A percentile compares a stretch with the other conserved stretches of the same genome.
These are phyloP conservation scores for Tipula vernalis DNA, from an alignment of 2,888 invertebrate genomes.

Conservation along the genomic window DNA sequence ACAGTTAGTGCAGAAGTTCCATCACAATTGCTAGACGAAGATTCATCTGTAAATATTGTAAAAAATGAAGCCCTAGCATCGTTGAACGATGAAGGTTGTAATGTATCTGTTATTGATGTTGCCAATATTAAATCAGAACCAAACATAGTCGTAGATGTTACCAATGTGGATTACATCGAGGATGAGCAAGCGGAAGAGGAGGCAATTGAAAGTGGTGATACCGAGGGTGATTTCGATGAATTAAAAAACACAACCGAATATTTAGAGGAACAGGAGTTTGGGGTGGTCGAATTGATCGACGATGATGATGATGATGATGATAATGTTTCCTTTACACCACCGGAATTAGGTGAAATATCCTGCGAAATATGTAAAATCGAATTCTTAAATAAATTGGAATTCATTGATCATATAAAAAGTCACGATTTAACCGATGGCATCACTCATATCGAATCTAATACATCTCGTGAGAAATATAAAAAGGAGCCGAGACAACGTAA, in stretches of 20 bases:
- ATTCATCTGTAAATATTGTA: background rate
- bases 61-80: background rate
- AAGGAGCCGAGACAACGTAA: background rate
- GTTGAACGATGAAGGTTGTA: background rate
- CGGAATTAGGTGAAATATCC: background rate
- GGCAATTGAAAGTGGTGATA: background rate
- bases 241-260: background rate
- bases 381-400: background rate
- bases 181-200: background rate
- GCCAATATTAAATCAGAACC: background rate
- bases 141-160: background rate
- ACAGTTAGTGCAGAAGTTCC: background rate
- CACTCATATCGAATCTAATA: background rate
- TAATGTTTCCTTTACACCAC: too few relatives aligned
- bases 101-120: background rate
- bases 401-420: background rate
- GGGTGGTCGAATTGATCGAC: background rate
- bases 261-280: background rate
- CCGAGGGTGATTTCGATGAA: background rate
- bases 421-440: background rate
- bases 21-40: background rate
- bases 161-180: background rate
- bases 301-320: background rate
- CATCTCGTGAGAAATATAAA: background rate
- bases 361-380: slow-evolving; percentile 5